These are phyloP conservation scores for Ailurus styani DNA, from an alignment of 2,113 vertebrate genomes.

Conservation along the genomic window DNA sequence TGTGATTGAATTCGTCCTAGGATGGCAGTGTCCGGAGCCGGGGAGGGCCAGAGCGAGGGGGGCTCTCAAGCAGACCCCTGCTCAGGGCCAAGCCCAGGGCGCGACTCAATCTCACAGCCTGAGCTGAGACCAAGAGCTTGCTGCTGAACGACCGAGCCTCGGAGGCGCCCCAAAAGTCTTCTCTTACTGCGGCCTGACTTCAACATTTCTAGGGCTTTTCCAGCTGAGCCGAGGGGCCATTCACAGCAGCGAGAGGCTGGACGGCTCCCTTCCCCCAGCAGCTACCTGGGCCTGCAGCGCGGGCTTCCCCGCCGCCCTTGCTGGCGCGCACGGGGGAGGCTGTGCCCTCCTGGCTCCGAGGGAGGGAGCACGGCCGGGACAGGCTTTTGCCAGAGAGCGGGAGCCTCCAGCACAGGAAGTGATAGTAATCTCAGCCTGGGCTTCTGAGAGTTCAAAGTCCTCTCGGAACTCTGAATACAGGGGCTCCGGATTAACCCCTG, in stretches of 20 bases:
- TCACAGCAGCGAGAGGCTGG: neutral
- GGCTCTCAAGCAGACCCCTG: neutral
- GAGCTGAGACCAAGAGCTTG: neutral
- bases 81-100: accelerated
- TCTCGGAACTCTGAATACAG: neutral
- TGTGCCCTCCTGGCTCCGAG: neutral
- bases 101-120: neutral
- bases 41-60: neutral
- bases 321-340: neutral
- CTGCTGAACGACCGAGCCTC: neutral
- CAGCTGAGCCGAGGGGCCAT: neutral
- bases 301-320: neutral
- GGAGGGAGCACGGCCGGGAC: neutral
- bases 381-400: neutral
- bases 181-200: neutral
- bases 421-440: neutral
- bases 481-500: neutral
- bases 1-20: neutral
- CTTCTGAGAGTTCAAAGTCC: neutral
- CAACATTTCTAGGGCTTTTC: neutral
- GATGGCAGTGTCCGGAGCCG: neutral
- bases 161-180: accelerated
- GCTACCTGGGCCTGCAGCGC: neutral
- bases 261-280: neutral
- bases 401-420: conserved; percentile 36